Conservation (phyloP, 2,888 invertebrate genomes). For the Uloborus plumipes region DNA sequence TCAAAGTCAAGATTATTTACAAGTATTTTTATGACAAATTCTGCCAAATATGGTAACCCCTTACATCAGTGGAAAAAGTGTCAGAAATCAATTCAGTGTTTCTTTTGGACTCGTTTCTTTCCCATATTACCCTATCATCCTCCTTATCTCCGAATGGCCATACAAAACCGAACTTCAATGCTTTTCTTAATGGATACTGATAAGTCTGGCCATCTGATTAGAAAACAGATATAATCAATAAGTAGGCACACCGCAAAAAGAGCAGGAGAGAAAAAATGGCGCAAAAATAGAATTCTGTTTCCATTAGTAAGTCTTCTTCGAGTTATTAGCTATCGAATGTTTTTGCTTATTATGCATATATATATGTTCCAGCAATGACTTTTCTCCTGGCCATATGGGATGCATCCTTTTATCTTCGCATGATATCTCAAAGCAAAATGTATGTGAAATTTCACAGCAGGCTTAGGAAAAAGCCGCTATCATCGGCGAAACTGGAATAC, state of each 20-base stretch:
- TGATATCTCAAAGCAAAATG: conserved; percentile 32
- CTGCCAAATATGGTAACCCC: conserved; percentile 51
- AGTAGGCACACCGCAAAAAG: conserved; percentile 45
- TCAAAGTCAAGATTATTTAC: neutral
- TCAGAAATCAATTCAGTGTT: conserved; percentile 56
- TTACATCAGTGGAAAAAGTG: conserved; percentile 26
- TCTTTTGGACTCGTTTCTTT: conserved; percentile 37
- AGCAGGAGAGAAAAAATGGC: conserved; percentile 13
- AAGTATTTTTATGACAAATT: neutral
- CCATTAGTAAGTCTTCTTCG: conserved; percentile 49
- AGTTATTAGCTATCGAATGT: conserved; percentile 58
- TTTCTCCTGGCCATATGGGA: conserved; percentile 45
- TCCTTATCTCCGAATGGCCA: conserved; percentile 41
- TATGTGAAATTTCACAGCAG: conserved; percentile 45
- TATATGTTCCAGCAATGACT: conserved; percentile 29
- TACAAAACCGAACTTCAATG: conserved; percentile 28
- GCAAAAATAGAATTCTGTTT: conserved; percentile 53
- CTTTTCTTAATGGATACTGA: conserved; percentile 50
- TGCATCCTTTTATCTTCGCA: conserved; percentile 38
- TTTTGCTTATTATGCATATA: conserved; percentile 20
- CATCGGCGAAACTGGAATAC: conserved; percentile 16
- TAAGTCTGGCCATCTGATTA: conserved; percentile 59
- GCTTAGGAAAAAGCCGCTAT: conserved; percentile 6
- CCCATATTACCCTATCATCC: conserved; percentile 36
- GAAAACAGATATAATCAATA: conserved; percentile 63